Evolutionary conservation across 2,888 invertebrate species (phyloP).

Genomic region (Agriopis marginaria): DNA sequence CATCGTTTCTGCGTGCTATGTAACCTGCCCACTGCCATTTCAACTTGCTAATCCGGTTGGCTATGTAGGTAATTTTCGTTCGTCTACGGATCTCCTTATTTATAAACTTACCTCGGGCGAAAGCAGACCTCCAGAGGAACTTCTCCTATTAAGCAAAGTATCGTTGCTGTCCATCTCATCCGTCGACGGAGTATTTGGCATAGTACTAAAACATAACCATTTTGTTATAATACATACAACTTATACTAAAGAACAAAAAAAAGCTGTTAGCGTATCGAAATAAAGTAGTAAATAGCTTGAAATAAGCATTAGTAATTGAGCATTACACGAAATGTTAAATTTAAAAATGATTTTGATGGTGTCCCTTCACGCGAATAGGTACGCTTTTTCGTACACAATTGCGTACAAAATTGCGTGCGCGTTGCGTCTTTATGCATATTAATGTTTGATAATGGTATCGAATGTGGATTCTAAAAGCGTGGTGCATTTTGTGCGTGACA

Average conservation of each 20-base stretch:
- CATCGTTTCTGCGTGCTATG: too few relatives aligned
- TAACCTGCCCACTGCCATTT: too few relatives aligned
- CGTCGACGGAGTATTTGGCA: conserved; percentile 90
- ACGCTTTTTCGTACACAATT: conserved; percentile 21
- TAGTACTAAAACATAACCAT: conserved; percentile 77
- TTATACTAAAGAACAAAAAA: conserved; percentile 19
- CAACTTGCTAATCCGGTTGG: too few relatives aligned
- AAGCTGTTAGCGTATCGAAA: conserved; percentile 31
- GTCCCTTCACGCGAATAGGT: conserved; percentile 28
- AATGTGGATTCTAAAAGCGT: conserved; percentile 39
- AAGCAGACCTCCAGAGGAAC: conserved; percentile 93
- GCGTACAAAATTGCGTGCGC: conserved; percentile 23
- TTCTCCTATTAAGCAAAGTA: conserved; percentile 88
- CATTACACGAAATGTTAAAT: conserved; percentile 44
- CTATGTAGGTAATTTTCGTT: too few relatives aligned
- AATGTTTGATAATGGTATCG: conserved; percentile 11
- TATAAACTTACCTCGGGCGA: conserved; percentile 89
- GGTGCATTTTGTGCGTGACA: conserved; percentile 41
- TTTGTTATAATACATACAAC: conserved; percentile 23
- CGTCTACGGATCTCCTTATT: too few relatives aligned
- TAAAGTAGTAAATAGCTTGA: conserved; percentile 27
- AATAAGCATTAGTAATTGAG: conserved; percentile 43
- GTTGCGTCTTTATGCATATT: conserved; percentile 6
- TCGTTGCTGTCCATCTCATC: conserved; percentile 87
- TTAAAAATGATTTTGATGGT: conserved; percentile 36